phyloP scores from a whole-genome alignment of 2,888 invertebrate genomes.

The Lypha dubia region DNA sequence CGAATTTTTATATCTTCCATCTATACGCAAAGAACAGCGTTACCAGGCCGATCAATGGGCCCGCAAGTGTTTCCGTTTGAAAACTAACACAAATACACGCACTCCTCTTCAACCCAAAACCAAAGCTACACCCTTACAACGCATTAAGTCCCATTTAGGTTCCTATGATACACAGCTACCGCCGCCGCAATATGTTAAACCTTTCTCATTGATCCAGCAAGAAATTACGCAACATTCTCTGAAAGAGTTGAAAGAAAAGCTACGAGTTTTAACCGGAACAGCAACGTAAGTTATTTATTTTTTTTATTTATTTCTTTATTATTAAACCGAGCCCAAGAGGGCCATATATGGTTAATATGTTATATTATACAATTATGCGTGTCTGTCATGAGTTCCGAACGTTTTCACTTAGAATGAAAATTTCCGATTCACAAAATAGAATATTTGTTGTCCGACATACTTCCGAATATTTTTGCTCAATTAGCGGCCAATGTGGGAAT shows the following conservation, averaged over 20 bases:
- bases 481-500: too few relatives aligned
- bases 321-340: too few relatives aligned
- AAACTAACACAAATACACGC: constrained; percentile 72
- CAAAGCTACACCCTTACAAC: constrained; percentile 84
- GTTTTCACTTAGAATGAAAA: too few relatives aligned
- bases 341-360: too few relatives aligned
- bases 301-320: background rate
- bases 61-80: constrained; percentile 84
- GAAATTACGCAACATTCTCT: constrained; percentile 78
- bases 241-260: constrained; percentile 78
- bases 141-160: constrained; percentile 85
- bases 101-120: constrained; percentile 77
- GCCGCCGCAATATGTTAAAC: constrained; percentile 84
- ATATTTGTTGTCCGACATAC: too few relatives aligned
- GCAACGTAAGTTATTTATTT: constrained; percentile 83
- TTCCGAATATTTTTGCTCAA: too few relatives aligned
- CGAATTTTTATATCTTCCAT: constrained; percentile 86
- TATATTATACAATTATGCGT: too few relatives aligned
- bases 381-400: too few relatives aligned
- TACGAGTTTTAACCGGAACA: constrained; percentile 83
- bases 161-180: constrained; percentile 86
- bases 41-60: constrained; percentile 85
- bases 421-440: too few relatives aligned
- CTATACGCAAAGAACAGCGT: constrained; percentile 85
- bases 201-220: constrained; percentile 68